Base-by-base conservation (phyloP, 2,888 invertebrate species). In the Drosophila mettleri region DNA sequence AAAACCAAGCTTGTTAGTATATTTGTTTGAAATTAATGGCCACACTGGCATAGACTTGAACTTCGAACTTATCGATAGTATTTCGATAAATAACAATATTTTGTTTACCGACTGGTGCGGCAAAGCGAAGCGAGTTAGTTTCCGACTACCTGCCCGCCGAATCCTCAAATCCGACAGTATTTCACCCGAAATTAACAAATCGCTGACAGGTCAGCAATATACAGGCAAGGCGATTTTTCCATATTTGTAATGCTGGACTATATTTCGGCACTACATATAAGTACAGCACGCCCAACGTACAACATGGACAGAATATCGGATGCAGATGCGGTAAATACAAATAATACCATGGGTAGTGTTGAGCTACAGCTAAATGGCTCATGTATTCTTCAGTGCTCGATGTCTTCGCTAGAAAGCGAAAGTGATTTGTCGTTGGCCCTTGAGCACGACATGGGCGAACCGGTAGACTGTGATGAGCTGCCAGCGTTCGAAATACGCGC, bases 401-500 rank as follows among this genome's bases (percentile, higher is more conserved):
- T 86, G 41, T 90, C 91, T 2, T 85, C 88, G 22, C 36, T 89
- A 9, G 91, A 90, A 18, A 89, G 84, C 53, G 92, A 91, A 51
- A 89, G 90, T 64, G 91, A 91, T 61, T 67, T 91, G 12, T 89
- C 90, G 1, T 54, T 91, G 51, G 89, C 90, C 12, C 79, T 90
- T 6, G 91, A 91, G 16, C 86, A 78, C 12, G 91, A 91, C 46
- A 46, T 89, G 8, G 85, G 69, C 14, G 58, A 69, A 24, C 70
- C 69, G 20, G 41, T 57, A 1, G 88, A 89, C 54, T 78, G 80
- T 18, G 92, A 92, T 74, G 92, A 91, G 71, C 54, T 92, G 54
- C 92, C 92, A 2, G 87, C 88, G 1, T 92, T 92, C 33, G 91
- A 91, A 53, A 91, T 92, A 54, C 86, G 91, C 3, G 80, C 89